Evolutionary conservation across 2,113 vertebrate species (phyloP).

Genomic region (Stercorarius parasiticus): DNA sequence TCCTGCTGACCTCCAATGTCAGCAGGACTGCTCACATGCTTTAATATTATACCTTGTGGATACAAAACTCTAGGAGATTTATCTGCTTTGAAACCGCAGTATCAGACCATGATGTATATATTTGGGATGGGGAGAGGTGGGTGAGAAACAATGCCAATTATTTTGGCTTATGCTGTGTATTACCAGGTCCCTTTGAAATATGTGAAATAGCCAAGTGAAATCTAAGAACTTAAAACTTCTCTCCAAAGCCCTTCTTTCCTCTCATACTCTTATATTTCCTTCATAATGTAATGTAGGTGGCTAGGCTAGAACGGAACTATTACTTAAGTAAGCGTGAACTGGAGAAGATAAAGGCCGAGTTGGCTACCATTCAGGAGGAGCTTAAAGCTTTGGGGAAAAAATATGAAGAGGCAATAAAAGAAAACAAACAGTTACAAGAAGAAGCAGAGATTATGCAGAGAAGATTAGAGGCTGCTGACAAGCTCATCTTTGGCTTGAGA

Average conservation of each 20-base stretch:
- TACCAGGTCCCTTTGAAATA: not conserved
- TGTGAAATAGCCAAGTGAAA: not conserved
- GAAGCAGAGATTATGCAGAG: slow-evolving; percentile 94
- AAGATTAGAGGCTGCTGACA: slow-evolving; percentile 89
- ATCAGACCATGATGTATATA: not conserved
- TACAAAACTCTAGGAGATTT: not conserved
- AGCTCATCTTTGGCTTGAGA: slow-evolving; percentile 90
- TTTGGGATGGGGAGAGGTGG: not conserved
- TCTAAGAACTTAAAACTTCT: not conserved
- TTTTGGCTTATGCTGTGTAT: not conserved
- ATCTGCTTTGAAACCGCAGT: not conserved
- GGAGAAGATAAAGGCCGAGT: slow-evolving; percentile 85
- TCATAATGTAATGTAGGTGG: slow-evolving; percentile 78
- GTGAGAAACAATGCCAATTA: not conserved
- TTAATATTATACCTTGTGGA: not conserved
- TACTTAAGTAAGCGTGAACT: slow-evolving; percentile 85
- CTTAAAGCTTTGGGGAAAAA: slow-evolving; percentile 82
- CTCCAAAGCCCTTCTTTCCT: not conserved
- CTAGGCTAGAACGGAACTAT: slow-evolving; percentile 88
- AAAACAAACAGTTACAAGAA: slow-evolving; percentile 88
- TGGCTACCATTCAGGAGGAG: slow-evolving; percentile 83
- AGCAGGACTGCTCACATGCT: not conserved
- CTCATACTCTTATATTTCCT: not conserved
- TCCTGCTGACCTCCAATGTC: not conserved
- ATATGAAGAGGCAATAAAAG: slow-evolving; percentile 83